A percentile compares a stretch with the other conserved stretches of the same genome.
These are phyloP conservation scores for Notarius lentiginosus DNA, from an alignment of 2,113 vertebrate species.

Conservation along the genomic window DNA sequence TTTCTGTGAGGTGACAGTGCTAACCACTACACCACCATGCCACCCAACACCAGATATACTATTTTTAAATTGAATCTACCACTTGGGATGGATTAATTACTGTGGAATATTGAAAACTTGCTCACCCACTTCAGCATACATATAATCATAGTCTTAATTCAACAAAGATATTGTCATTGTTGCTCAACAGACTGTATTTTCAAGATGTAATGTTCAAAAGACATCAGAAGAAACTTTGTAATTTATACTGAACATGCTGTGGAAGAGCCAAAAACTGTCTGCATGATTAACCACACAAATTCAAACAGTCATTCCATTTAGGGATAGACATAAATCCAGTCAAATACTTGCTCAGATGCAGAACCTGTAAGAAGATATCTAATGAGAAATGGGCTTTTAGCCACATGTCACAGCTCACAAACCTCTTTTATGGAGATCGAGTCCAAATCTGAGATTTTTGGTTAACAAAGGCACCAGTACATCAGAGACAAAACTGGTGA, in stretches of 20 bases:
- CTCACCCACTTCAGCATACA: neutral
- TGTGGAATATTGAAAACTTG: neutral
- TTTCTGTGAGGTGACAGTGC: too few relatives aligned
- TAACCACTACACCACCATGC: too few relatives aligned
- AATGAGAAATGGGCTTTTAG: slow-evolving; percentile 7
- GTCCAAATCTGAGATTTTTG: neutral
- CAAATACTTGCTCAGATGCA: neutral
- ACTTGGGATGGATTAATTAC: neutral
- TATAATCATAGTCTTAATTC: neutral
- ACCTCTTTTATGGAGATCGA: neutral
- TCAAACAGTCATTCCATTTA: neutral
- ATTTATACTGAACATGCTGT: neutral
- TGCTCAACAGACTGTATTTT: neutral
- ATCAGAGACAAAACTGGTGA: neutral
- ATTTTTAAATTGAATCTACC: neutral
- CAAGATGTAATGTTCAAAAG: neutral
- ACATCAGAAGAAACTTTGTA: neutral
- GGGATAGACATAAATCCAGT: neutral
- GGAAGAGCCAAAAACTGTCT: neutral
- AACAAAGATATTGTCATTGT: neutral
- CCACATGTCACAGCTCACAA: neutral
- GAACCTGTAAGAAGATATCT: neutral
- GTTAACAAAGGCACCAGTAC: slow-evolving; percentile 6
- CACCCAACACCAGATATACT: too few relatives aligned
- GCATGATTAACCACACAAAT: neutral